Evolutionary conservation across 2,113 vertebrate genomes (phyloP).

Genomic region (Bufo bufo): DNA sequence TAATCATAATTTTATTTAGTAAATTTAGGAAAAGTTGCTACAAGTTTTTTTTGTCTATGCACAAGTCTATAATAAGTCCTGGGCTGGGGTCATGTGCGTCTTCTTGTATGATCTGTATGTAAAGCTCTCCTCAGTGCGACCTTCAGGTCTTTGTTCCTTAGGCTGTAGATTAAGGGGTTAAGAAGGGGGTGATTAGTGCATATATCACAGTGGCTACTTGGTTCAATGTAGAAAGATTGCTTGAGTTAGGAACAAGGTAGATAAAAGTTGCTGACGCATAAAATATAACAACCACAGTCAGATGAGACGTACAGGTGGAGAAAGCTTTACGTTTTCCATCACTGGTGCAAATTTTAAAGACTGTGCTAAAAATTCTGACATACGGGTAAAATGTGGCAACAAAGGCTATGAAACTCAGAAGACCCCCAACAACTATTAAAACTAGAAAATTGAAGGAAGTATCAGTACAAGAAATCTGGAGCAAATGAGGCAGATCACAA

Average conservation of each 20-base stretch:
- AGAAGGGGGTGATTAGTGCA: background rate
- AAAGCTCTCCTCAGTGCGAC: background rate
- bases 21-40: no score
- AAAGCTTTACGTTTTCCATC: conserved; percentile 50
- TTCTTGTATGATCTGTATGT: background rate
- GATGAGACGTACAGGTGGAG: conserved; percentile 63
- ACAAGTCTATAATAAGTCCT: no score
- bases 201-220: background rate
- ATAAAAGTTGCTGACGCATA: conserved; percentile 65
- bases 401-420: background rate
- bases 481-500: conserved; percentile 61
- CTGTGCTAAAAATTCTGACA: conserved; percentile 45
- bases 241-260: conserved; percentile 61
- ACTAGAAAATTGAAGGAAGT: conserved; percentile 42
- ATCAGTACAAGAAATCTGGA: conserved; percentile 49
- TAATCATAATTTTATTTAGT: no score
- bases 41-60: no score
- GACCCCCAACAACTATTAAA: background rate
- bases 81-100: background rate
- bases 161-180: conserved; percentile 2
- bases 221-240: conserved; percentile 5
- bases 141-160: background rate
- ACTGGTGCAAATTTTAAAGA: conserved; percentile 47
- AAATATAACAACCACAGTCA: conserved; percentile 63
- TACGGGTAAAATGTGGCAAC: conserved; percentile 61